These are phyloP conservation scores for Drosophila pullipes DNA, from an alignment of 2,888 invertebrate species.

Conservation along the genomic window DNA sequence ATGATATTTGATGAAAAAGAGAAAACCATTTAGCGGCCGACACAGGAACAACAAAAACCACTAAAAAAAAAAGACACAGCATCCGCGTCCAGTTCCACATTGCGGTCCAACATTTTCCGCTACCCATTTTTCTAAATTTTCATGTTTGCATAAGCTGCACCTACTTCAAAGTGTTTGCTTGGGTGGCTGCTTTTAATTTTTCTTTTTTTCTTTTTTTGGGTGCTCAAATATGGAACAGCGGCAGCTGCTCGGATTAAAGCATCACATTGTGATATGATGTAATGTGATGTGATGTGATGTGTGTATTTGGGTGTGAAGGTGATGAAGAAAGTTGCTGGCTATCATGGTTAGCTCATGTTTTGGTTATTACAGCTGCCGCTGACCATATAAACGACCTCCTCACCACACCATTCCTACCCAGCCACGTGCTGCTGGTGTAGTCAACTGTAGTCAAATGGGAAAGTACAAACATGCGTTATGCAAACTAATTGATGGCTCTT, in stretches of 20 bases:
- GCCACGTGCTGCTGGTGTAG: slow-evolving; percentile 22
- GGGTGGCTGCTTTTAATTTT: slow-evolving; percentile 36
- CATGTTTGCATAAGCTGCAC: slow-evolving; percentile 72
- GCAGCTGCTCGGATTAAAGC: slow-evolving; percentile 64
- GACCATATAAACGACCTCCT: slow-evolving; percentile 33
- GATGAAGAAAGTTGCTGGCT: slow-evolving; percentile 67
- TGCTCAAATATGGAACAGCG: slow-evolving; percentile 23
- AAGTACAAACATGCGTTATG: slow-evolving; percentile 63
- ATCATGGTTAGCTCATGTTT: slow-evolving; percentile 54
- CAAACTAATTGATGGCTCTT: slow-evolving; percentile 67
- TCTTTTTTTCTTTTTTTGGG: slow-evolving; percentile 7
- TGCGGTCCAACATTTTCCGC: slow-evolving; percentile 14
- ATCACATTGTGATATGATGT: slow-evolving; percentile 45
- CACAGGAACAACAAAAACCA: slow-evolving; percentile 18
- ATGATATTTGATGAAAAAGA: slow-evolving; percentile 54
- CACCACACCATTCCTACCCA: not conserved
- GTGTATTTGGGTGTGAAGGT: slow-evolving; percentile 54
- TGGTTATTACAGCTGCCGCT: slow-evolving; percentile 76
- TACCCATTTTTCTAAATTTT: slow-evolving; percentile 33
- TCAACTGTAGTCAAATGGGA: slow-evolving; percentile 60
- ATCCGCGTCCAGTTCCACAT: slow-evolving; percentile 38
- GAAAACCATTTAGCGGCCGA: slow-evolving; percentile 39
- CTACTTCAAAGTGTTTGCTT: slow-evolving; percentile 71
- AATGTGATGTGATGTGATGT: slow-evolving; percentile 27
- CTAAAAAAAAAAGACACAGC: slow-evolving; percentile 33